phyloP scores from a whole-genome alignment of 2,797 vertebrate species.

The Coregonus sp. region DNA sequence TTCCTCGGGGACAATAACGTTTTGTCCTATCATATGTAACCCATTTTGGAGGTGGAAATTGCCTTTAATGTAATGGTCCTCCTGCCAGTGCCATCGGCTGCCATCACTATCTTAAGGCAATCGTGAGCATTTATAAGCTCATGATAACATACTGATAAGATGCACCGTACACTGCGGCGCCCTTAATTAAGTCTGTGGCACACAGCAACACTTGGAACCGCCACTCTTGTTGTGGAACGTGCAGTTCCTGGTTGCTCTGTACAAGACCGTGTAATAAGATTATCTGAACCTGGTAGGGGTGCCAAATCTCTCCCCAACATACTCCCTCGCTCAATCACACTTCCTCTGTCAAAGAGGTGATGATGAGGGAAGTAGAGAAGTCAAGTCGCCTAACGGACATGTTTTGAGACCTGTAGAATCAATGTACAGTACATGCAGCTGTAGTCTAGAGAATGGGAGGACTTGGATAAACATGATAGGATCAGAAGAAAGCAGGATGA shows the following conservation, averaged over 20 bases:
- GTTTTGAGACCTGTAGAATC: neutral
- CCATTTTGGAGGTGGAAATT: neutral
- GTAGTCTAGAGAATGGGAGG: too few relatives aligned
- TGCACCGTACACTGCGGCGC: neutral
- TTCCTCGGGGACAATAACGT: neutral
- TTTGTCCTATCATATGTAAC: neutral
- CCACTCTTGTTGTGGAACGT: constrained; percentile 3
- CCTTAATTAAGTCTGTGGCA: neutral
- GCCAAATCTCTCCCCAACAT: neutral
- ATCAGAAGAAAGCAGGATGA: too few relatives aligned
- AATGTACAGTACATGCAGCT: too few relatives aligned
- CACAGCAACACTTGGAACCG: neutral
- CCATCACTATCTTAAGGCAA: neutral
- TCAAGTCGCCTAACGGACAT: neutral
- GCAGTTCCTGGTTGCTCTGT: constrained; percentile 18
- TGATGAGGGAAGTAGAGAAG: neutral
- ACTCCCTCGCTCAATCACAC: neutral
- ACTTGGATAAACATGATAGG: too few relatives aligned
- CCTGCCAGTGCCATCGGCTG: neutral
- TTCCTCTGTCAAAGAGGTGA: neutral
- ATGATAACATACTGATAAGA: neutral
- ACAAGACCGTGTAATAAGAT: constrained; percentile 13
- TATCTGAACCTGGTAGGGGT: constrained; percentile 7
- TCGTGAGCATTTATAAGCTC: neutral
- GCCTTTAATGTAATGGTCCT: neutral